Evolutionary conservation across 2,113 vertebrate genomes (phyloP), one percentile per base, ranked within the genome.

Genomic region (Cephalopholis sonnerati): DNA sequence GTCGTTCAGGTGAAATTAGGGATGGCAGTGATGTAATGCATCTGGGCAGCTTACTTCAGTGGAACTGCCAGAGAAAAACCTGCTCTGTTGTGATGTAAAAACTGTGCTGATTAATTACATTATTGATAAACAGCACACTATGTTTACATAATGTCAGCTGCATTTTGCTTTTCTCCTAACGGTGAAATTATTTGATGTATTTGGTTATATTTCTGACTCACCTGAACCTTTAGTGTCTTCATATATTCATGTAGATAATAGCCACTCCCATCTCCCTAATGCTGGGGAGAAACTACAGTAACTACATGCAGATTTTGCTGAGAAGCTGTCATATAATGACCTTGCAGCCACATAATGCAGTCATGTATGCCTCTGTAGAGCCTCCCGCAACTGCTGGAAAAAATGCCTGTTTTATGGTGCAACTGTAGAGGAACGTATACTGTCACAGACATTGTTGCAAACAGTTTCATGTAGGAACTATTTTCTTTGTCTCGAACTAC

Each of bases 1-100:
- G 88, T 97, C 97, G 32, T 98, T 99, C 95, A 99, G 98, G 98
- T 98, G 67, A 89, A 59, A 82, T 89, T 64, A 82, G 18, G 32
- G n/a, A 15, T 9, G 32, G 58, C 0, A 0, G 44, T 53, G 48
- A 53, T 51, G 66, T 59, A 44, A 84, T 80, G 54, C 66, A 65
- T 66, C 54, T n/a, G 22, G 71, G 55, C 79, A 70, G 39, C 64
- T 78, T 15, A 32, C 54, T 39, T 75, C 36, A 39, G 27, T 29
- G 18, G 24, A 82, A 55, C 57, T n/a, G 46, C 25, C 18, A 20
- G 12, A 61, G 68, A 61, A 48, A n/a, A 25, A 3, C 5, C 59
- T 58, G 51, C 20, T 41, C 51, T 48, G 11, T 66, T 48, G 16
- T 63, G 18, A 63, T 67, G 41, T 27, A 54, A 44, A 71, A 63